Base-by-base conservation (phyloP, 2,888 invertebrate genomes). In the Drepanosiphum platanoidis region DNA sequence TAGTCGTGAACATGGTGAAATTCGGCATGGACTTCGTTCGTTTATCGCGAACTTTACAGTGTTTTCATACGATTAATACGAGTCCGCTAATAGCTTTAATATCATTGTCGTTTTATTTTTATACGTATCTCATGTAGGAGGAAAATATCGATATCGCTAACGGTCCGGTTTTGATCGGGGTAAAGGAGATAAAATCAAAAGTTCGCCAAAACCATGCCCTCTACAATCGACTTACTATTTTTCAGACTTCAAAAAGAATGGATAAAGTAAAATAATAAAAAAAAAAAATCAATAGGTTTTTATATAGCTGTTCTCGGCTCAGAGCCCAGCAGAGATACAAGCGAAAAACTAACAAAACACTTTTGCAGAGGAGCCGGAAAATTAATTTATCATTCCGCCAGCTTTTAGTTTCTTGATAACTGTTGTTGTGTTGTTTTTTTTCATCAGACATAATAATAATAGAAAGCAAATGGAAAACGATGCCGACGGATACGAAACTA, bases 401-500 rank as follows among this genome's bases (percentile, higher is more conserved):
- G 27, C 9, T 5, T 77, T 36, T 39, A 4, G 39, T 39, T 61
- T 61, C 5, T 61, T 39, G 18, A 9, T 8, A 30, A 22, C 13
- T 11, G 0, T 61, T 32, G 7, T 61, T 58, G 1, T 58, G 15
- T 61, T 61, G 22, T 61, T n/a, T 61, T 61, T 27, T n/a, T 61
- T n/a, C 61, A 9, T 61, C 52, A 52, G 52, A 66, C 42, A 66
- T 78, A 64, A 61, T 36, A 39, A 77, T 39, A 30, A 78, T n/a
- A 32, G 66, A 42, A n/a, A 39, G 18, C 8, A 79, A 66, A 78
- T 39, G 64, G 22, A 78, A 78, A 78, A 13, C 32, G 32, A 66
- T 30, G 42, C 68, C n/a, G 34, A 68, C 13, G 46, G 34, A 34
- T 27, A 70, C 34, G 34, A 34, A 30, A 18, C 7, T 22, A 3